Evolutionary conservation across 2,888 invertebrate genomes (phyloP).

Genomic region (Tridacna crocea): DNA sequence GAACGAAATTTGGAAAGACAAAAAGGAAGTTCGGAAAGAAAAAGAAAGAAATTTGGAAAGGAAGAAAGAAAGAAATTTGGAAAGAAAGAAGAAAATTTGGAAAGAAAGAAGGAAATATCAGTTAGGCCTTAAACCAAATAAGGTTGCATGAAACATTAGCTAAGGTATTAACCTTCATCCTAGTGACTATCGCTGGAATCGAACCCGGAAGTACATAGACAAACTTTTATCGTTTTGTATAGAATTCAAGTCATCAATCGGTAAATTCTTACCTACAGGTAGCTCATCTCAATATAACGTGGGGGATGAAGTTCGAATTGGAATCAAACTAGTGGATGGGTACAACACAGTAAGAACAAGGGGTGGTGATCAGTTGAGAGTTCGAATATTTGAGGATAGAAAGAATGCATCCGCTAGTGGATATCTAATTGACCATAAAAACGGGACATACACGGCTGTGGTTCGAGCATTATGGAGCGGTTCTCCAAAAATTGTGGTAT

Average conservation of each 20-base stretch:
- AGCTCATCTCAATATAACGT: background rate
- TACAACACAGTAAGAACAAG: background rate
- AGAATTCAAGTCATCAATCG: background rate
- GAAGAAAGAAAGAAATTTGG: too few relatives aligned
- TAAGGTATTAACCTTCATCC: too few relatives aligned
- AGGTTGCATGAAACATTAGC: too few relatives aligned
- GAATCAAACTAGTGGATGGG: background rate
- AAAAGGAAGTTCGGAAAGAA: too few relatives aligned
- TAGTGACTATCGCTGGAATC: too few relatives aligned
- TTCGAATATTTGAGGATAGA: background rate
- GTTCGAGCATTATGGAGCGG: background rate
- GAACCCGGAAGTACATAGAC: background rate
- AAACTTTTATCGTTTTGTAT: background rate
- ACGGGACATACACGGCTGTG: background rate
- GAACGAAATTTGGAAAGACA: too few relatives aligned
- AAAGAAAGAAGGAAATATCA: too few relatives aligned
- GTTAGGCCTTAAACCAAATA: too few relatives aligned
- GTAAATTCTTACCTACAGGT: background rate
- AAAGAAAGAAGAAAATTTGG: too few relatives aligned
- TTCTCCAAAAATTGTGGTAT: background rate
- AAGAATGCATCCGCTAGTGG: constrained; percentile 6
- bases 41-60: too few relatives aligned
- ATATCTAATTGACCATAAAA: constrained; percentile 4
- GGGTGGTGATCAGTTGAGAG: constrained; percentile 5
- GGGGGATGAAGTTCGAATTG: background rate